These are phyloP conservation scores for Drosophila pruinosa DNA, from an alignment of 1,140 invertebrate species.

Conservation along the genomic window DNA sequence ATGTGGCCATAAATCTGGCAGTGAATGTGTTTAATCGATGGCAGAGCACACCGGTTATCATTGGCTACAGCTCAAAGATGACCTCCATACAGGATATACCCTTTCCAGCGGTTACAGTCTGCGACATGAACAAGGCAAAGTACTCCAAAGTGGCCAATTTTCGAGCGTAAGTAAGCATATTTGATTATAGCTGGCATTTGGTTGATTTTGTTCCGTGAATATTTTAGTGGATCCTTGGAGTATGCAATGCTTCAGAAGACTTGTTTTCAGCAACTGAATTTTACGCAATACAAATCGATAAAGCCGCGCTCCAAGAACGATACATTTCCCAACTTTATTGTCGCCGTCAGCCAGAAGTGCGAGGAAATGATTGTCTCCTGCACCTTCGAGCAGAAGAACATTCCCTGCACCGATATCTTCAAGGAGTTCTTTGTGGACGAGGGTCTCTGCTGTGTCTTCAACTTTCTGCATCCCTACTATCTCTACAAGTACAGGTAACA, in stretches of 20 bases:
- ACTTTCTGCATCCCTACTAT: conserved; percentile 87
- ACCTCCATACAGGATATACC: conserved; percentile 87
- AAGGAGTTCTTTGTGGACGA: conserved; percentile 91
- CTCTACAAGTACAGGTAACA: conserved; percentile 84
- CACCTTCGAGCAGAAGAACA: conserved; percentile 37
- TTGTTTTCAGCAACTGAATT: conserved; percentile 58
- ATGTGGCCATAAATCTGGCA: conserved; percentile 87
- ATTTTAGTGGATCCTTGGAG: conserved; percentile 41
- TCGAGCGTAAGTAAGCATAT: conserved; percentile 36
- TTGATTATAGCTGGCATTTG: background rate
- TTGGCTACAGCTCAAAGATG: conserved; percentile 86
- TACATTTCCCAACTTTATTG: conserved; percentile 57
- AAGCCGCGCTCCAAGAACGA: conserved; percentile 34
- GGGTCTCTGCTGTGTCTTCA: conserved; percentile 92
- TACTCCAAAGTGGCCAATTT: conserved; percentile 82
- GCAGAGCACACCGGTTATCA: conserved; percentile 88
- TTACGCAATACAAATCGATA: conserved; percentile 28
- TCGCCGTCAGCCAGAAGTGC: conserved; percentile 53
- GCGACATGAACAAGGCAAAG: conserved; percentile 91
- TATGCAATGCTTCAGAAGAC: conserved; percentile 68
- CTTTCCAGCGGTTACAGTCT: conserved; percentile 92
- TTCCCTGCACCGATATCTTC: conserved; percentile 88
- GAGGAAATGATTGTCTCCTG: conserved; percentile 61
- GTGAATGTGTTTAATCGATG: conserved; percentile 88
- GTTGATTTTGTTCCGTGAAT: background rate